Evolutionary conservation across 53 echinoderm and acorn worm species (phyloP), one percentile per base, ranked within the genome.

Genomic region (Holothuria leucospilota): DNA sequence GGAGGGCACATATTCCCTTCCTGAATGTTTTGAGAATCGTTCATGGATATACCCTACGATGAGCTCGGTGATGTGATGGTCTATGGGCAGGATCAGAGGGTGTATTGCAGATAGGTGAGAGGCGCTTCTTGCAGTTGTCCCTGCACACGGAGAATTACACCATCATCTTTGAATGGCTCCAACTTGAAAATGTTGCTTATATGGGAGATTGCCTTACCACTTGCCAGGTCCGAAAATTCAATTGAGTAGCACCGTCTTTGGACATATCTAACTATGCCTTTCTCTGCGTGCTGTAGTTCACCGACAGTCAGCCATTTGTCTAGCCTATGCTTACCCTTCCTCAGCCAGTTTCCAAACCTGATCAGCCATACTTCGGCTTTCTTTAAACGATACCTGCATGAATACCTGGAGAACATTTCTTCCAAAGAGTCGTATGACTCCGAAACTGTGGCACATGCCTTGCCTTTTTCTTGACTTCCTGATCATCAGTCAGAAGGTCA

Each of bases 11-110:
- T n/a, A n/a, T n/a, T n/a, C n/a, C n/a, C n/a, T n/a, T n/a, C n/a
- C n/a, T 25, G 62, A 60, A 51, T 89, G 92, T 13, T 65, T 79
- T 16, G 85, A 59, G 24, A 59, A 15, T 24, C 41, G 29, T 41
- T 89, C 85, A 68, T 93, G 93, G 21, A 81, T 42, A 39, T 90
- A 53, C 2, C 78, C n/a, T n/a, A n/a, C n/a, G n/a, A n/a, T n/a
- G n/a, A n/a, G n/a, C n/a, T n/a, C n/a, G n/a, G n/a, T n/a, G n/a
- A n/a, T n/a, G n/a, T n/a, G n/a, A n/a, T n/a, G n/a, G n/a, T n/a
- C n/a, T n/a, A n/a, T n/a, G n/a, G 90, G 93, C 29, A 88, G 16
- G 27, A 87, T 93, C 14, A 65, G 71, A 41, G 87, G 93, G 28
- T 52, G 59, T 46, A 90, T 90, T 20, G 68, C 71, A 11, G 63